Evolutionary conservation across 2,797 vertebrate species (phyloP).

Genomic region (Amblyraja radiata): DNA sequence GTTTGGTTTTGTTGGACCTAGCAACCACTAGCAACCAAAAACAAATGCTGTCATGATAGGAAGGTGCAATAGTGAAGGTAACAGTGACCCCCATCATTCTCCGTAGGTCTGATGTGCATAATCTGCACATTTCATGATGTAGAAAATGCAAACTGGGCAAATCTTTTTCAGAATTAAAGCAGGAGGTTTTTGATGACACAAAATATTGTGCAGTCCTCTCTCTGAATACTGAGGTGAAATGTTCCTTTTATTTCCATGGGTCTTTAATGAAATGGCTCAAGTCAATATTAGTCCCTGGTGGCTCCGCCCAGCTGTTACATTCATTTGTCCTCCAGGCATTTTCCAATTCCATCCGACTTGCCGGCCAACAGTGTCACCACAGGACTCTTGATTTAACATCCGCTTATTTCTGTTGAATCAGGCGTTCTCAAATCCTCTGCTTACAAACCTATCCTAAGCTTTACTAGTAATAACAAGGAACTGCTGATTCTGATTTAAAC

Average conservation of each 20-base stretch:
- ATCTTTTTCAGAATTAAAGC: background rate
- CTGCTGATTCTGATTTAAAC: no score
- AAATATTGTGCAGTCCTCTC: background rate
- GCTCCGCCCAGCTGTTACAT: background rate
- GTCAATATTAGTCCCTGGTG: background rate
- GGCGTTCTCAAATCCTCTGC: background rate
- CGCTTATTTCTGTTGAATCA: background rate
- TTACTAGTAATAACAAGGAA: no score
- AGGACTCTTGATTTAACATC: background rate
- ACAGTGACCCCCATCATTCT: background rate
- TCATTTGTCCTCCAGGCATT: background rate
- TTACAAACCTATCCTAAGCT: background rate
- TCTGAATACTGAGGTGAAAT: background rate
- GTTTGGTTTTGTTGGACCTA: constrained; percentile 10
- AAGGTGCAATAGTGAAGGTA: background rate
- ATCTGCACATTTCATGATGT: background rate
- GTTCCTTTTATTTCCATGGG: background rate
- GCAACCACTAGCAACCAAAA: constrained; percentile 13
- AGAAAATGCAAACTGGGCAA: background rate
- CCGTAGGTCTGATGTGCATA: background rate
- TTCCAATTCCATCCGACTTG: background rate
- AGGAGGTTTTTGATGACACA: background rate
- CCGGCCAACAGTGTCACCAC: background rate
- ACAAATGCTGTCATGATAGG: background rate
- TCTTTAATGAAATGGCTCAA: background rate